Conservation (phyloP, 2,888 invertebrate genomes). For the Sisyra terminalis region DNA sequence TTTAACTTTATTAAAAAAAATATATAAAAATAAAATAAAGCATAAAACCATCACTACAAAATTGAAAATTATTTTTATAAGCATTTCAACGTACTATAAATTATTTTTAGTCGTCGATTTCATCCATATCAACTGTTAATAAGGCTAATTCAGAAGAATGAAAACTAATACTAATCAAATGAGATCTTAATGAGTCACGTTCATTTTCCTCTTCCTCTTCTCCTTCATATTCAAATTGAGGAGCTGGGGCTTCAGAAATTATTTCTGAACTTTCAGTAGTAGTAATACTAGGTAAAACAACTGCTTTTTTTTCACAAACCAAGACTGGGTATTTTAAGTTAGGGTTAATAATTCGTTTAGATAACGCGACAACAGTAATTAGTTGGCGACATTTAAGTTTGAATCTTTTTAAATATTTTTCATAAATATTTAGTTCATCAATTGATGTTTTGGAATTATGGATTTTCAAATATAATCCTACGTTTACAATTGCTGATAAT, state of each 20-base stretch:
- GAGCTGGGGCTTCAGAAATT: background rate
- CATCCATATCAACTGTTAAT: no score
- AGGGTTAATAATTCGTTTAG: slow-evolving; percentile 39
- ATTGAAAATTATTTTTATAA: background rate
- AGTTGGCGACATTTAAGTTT: slow-evolving; percentile 27
- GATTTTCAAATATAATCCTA: slow-evolving; percentile 39
- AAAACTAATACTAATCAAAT: no score
- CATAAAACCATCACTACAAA: background rate
- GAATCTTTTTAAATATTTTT: slow-evolving; percentile 18
- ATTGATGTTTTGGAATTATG: slow-evolving; percentile 26
- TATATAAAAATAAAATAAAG: slow-evolving; percentile 15
- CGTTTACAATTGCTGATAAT: slow-evolving; percentile 34
- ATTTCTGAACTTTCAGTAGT: background rate
- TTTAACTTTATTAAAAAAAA: slow-evolving; percentile 11
- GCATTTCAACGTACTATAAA: no score
- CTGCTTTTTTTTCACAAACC: background rate
- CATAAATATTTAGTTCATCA: slow-evolving; percentile 22
- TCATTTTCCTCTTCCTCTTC: no score
- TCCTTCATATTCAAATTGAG: no score
- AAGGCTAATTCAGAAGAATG: no score
- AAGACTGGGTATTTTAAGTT: slow-evolving; percentile 17
- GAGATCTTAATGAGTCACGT: no score
- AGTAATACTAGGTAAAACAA: background rate
- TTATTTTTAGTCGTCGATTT: no score
- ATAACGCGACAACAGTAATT: slow-evolving; percentile 25